Evolutionary conservation across 1,140 invertebrate genomes (phyloP), one percentile per base, ranked within the genome.

Genomic region (Drosophila sechellia): DNA sequence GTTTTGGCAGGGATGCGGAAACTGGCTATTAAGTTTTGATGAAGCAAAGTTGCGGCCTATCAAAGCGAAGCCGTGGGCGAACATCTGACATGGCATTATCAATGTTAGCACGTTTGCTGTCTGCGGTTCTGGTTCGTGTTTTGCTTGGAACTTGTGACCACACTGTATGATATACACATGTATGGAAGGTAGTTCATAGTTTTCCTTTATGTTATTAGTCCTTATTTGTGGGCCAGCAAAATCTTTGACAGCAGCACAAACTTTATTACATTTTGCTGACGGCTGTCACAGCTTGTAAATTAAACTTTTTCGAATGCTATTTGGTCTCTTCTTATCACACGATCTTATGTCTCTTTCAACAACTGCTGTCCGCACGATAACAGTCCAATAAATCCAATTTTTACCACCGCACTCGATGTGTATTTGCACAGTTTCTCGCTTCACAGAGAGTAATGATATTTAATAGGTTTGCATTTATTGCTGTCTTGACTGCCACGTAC

Each of bases 11-110:
- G 68, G 68, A 71, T 65, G 80, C 76, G 80, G 80, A 84, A 83
- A 83, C 76, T 76, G 80, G 66, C 76, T 77, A 80, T 84, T 84
- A 85, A 86, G 81, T 86, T 85, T 85, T 85, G 81, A 84, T 84
- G 78, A 81, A 68, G 49, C 63, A 65, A 64, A 68, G 74, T 78
- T 77, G 75, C 56, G 75, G 55, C 76, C 69, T 45, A 53, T 73
- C 57, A 50, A 71, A 58, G 45, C 27, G 53, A 0, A 0, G 49
- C 52, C 65, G 15, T 39, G 64, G 64, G 52, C 65, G 53, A 43
- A 10, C 37, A 58, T 49, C 39, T 52, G 53, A 59, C 69, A 71
- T 71, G 69, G 46, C 46, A 72, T 79, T 79, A 83, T 84, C 80
- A 84, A 85, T 85, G 81, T 70, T 77, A 54, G 66, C 79, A 81